Base-by-base conservation (phyloP, 2,888 invertebrate species). In the Melipona bicolor region DNA sequence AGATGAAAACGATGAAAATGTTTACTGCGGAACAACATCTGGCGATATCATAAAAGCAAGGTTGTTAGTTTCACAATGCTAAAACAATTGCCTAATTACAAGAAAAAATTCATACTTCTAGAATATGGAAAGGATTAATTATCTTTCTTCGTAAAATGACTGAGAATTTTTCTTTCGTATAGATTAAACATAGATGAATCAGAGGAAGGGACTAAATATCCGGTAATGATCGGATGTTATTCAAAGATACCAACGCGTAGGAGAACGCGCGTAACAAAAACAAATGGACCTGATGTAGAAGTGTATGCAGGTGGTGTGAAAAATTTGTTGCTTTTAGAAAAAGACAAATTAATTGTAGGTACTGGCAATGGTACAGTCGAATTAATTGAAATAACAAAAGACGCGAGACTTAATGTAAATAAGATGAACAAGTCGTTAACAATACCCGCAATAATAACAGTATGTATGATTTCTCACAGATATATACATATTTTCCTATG, bases 331-430 rank as follows among this genome's bases (percentile, higher is more conserved):
- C 95, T 97, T 74, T 93, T 97, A 91, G 95, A 95, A 0, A 95
- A 96, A 72, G 96, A 96, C 0, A 95, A 96, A 82, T 91, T 98
- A 36, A 94, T 98, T 4, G 96, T 98, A 80, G 99, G 98, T 0
- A 96, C 97, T 5, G 99, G 99, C 0, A 97, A 98, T 94, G 99
- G 99, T 0, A 96, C 96, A 0, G 94, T 98, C 0, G 97, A 98
- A 87, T 87, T 97, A 36, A 96, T 97, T 2, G 96, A 96, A 89
- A 92, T 94, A 69, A n/a, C 90, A 4, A 84, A 87, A 36, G 9
- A 15, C 0, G 15, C 59, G 4, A 13, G 19, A 4, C 1, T 21
- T 49, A 2, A 19, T 4, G 52, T n/a, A 24, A 70, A 67, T 13
- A 88, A 89, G 49, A 79, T 71, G 19, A 89, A 78, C 32, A 88